Conservation (phyloP, 2,797 vertebrate genomes). For the Masticophis lateralis region DNA sequence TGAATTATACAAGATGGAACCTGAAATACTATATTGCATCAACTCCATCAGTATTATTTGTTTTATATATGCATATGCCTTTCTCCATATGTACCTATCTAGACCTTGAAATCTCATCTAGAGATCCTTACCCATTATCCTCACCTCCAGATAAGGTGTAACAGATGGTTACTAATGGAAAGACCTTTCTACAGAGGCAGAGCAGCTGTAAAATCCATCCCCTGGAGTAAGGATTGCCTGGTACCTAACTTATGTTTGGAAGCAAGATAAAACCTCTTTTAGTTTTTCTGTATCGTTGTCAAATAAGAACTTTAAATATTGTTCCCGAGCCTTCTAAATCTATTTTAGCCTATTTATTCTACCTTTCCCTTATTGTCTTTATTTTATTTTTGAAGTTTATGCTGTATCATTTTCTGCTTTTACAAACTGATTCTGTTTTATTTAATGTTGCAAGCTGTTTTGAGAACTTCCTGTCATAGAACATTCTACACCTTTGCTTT, state of each 20-base stretch:
- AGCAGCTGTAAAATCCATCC: background rate
- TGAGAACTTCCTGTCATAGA: background rate
- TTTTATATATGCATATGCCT: background rate
- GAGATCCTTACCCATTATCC: background rate
- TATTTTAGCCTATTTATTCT: background rate
- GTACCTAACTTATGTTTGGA: background rate
- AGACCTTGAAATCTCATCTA: background rate
- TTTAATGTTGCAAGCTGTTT: background rate
- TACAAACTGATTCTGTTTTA: background rate
- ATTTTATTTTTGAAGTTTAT: background rate
- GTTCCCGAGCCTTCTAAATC: background rate
- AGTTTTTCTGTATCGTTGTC: background rate
- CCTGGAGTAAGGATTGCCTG: background rate
- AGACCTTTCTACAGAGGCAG: background rate
- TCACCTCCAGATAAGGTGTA: background rate
- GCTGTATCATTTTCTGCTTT: background rate
- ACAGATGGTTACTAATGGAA: background rate
- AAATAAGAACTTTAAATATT: background rate
- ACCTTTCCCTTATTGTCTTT: background rate
- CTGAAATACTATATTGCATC: background rate
- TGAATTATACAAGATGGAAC: background rate
- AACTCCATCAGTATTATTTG: no score
- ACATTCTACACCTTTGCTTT: background rate
- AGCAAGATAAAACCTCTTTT: background rate
- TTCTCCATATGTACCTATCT: background rate